These are phyloP conservation scores for Puntigrus tetrazona DNA, from an alignment of 2,113 vertebrate species.

Conservation along the genomic window DNA sequence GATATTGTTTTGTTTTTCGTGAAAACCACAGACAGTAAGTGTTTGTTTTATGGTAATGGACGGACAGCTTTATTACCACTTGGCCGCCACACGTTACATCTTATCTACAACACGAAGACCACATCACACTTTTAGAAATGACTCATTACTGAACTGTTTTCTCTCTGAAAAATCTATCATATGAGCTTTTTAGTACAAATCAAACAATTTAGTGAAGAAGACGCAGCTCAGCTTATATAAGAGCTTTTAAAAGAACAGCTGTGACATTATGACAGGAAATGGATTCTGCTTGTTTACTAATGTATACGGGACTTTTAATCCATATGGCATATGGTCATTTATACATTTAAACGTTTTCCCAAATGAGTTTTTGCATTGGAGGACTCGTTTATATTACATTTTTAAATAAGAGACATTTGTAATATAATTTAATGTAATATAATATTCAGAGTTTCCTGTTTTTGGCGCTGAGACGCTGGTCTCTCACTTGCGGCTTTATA, in stretches of 20 bases:
- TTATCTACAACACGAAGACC: conserved; percentile 20
- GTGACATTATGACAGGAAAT: conserved; percentile 33
- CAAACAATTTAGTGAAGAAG: conserved; percentile 47
- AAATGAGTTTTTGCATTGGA: neutral
- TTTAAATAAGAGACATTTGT: no score
- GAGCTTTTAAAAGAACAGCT: conserved; percentile 33
- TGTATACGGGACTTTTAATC: conserved; percentile 2
- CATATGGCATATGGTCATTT: conserved; percentile 1
- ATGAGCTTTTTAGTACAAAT: conserved; percentile 43
- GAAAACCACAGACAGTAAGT: neutral
- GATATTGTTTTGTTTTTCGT: neutral
- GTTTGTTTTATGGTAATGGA: conserved; percentile 29
- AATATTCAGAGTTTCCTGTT: no score
- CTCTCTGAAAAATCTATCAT: conserved; percentile 23
- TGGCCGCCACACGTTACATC: conserved; percentile 16
- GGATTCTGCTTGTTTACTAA: conserved; percentile 20
- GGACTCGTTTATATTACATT: neutral
- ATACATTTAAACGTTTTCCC: neutral
- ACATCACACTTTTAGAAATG: conserved; percentile 48
- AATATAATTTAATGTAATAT: no score
- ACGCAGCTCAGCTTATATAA: conserved; percentile 22
- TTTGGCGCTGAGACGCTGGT: no score
- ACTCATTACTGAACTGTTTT: conserved; percentile 50
- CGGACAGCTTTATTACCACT: conserved; percentile 18
- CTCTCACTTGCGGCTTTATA: no score